These are phyloP conservation scores for Agapostemon virescens DNA, from an alignment of 2,888 invertebrate species.

Conservation along the genomic window DNA sequence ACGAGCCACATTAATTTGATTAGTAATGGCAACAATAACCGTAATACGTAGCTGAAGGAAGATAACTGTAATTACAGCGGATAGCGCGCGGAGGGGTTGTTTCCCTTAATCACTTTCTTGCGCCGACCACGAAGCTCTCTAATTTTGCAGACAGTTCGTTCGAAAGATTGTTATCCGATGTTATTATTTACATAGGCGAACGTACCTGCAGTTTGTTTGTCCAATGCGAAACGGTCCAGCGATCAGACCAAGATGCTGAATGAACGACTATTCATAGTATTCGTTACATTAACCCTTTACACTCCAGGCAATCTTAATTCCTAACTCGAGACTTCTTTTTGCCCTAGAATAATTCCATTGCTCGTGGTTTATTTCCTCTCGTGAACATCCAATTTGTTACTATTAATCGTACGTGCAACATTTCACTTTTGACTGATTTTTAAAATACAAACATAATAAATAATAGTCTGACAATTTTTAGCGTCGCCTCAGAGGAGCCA, in stretches of 20 bases:
- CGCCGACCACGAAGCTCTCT: constrained; percentile 1
- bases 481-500: too few relatives aligned
- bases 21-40: constrained; percentile 40
- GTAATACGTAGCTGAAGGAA: constrained; percentile 30
- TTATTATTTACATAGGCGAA: constrained; percentile 28
- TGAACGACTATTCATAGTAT: not conserved
- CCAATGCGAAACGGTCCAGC: constrained; percentile 5
- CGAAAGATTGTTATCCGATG: constrained; percentile 11
- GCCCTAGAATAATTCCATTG: too few relatives aligned
- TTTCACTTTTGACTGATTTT: too few relatives aligned
- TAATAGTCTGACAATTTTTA: too few relatives aligned
- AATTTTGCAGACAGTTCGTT: constrained; percentile 30
- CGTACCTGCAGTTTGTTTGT: constrained; percentile 9
- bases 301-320: too few relatives aligned
- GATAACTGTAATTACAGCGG: constrained; percentile 36
- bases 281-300: not conserved
- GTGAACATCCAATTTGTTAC: too few relatives aligned
- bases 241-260: not conserved
- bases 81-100: constrained; percentile 2
- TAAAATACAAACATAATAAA: too few relatives aligned
- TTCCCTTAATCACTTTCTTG: constrained; percentile 41
- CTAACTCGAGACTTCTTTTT: too few relatives aligned
- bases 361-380: too few relatives aligned
- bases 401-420: too few relatives aligned
- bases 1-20: constrained; percentile 39